Evolutionary conservation across 1,140 invertebrate species (phyloP).

Genomic region (Drosophila tropicalis): DNA sequence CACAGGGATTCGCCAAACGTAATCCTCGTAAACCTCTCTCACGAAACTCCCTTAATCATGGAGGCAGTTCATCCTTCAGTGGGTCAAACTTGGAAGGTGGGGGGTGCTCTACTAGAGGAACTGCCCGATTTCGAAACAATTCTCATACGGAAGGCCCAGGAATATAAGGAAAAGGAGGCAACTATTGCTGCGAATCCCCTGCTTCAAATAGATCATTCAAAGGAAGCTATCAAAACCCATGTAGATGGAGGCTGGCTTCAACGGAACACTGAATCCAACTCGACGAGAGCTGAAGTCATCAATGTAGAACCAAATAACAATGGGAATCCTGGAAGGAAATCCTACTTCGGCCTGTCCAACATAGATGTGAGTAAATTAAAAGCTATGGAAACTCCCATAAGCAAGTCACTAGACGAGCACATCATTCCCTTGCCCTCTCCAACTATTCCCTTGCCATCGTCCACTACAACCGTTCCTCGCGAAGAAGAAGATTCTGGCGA

Average conservation of each 20-base stretch:
- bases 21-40: conserved; percentile 90
- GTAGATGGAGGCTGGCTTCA: conserved; percentile 71
- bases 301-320: conserved; percentile 50
- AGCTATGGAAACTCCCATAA: neutral
- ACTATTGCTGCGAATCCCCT: conserved; percentile 44
- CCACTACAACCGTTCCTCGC: neutral
- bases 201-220: conserved; percentile 37
- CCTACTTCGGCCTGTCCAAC: conserved; percentile 61
- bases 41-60: conserved; percentile 35
- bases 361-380: conserved; percentile 65
- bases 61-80: neutral
- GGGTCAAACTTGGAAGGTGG: neutral
- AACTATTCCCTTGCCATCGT: neutral
- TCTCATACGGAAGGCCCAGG: conserved; percentile 73
- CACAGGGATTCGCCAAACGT: conserved; percentile 86
- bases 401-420: neutral
- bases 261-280: conserved; percentile 62
- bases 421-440: neutral
- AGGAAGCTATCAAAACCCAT: conserved; percentile 66
- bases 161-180: conserved; percentile 52
- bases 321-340: conserved; percentile 31
- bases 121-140: conserved; percentile 80
- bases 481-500: conserved; percentile 36
- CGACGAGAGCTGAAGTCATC: conserved; percentile 19
- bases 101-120: conserved; percentile 29